phyloP scores from a whole-genome alignment of 2,888 invertebrate genomes.

The Abrostola triplasia region DNA sequence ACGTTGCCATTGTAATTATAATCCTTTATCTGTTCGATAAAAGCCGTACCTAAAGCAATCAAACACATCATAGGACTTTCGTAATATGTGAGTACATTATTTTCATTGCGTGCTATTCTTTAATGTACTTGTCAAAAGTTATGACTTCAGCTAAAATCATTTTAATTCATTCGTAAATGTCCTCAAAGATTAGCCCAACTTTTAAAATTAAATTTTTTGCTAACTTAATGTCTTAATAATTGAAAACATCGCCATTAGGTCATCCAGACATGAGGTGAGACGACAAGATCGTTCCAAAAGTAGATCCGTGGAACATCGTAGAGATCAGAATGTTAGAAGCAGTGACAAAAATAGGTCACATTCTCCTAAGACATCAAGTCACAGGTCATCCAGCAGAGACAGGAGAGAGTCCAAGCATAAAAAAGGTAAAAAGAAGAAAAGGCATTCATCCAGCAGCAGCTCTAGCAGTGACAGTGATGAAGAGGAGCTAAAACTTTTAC shows the following conservation, averaged over 20 bases:
- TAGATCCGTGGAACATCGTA: slow-evolving; percentile 62
- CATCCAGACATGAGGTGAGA: slow-evolving; percentile 69
- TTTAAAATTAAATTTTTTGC: no score
- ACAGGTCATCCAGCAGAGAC: slow-evolving; percentile 67
- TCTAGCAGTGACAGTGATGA: slow-evolving; percentile 82
- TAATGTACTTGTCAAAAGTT: no score
- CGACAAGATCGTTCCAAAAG: slow-evolving; percentile 64
- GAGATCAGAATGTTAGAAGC: slow-evolving; percentile 56
- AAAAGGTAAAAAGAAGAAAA: slow-evolving; percentile 73
- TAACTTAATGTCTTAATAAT: no score
- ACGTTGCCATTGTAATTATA: no score
- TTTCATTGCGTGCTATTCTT: no score
- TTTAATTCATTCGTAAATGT: no score
- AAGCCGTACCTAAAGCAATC: no score
- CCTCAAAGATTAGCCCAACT: no score
- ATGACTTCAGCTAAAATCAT: no score
- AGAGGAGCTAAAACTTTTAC: slow-evolving; percentile 90
- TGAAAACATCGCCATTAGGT: slow-evolving; percentile 61
- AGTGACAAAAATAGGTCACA: slow-evolving; percentile 59
- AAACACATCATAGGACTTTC: no score
- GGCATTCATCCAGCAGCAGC: slow-evolving; percentile 66
- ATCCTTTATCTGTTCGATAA: no score
- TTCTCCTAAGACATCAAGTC: slow-evolving; percentile 54
- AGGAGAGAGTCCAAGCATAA: slow-evolving; percentile 68
- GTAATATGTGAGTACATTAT: no score